These are phyloP conservation scores for Malacoctenus gilli DNA, from an alignment of 2,797 vertebrate genomes.

Conservation along the genomic window DNA sequence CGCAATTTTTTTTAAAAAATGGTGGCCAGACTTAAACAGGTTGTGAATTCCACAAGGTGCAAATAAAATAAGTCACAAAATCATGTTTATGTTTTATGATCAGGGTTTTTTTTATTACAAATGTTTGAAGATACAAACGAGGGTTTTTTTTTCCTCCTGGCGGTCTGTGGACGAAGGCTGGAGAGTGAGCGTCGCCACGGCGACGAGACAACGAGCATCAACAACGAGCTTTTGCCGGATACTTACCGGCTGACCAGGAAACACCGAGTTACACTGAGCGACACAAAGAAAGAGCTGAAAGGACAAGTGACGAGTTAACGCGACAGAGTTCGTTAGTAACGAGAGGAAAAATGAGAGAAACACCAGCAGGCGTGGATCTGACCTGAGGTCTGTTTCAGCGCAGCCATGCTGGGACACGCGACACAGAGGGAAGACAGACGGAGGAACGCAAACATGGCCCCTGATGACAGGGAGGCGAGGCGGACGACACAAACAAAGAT, in stretches of 20 bases:
- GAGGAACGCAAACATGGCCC: no score
- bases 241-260: conserved; percentile 39
- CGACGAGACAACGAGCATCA: conserved; percentile 23
- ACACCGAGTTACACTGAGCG: conserved; percentile 2
- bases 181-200: conserved; percentile 72
- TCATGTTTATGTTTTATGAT: conserved; percentile 79
- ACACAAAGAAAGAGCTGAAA: conserved; percentile 6
- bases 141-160: conserved; percentile 82
- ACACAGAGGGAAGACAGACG: no score
- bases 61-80: conserved; percentile 79
- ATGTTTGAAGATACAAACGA: conserved; percentile 79
- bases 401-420: no score
- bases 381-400: no score
- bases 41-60: conserved; percentile 40
- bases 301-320: no score
- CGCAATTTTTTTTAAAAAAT: no score
- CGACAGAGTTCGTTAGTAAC: no score
- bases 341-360: no score
- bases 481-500: conserved; percentile 17
- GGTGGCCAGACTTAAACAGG: no score
- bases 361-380: no score
- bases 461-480: conserved; percentile 6
- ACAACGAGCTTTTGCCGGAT: conserved; percentile 4
- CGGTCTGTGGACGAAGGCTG: conserved; percentile 89
- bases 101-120: conserved; percentile 84